phyloP scores from a whole-genome alignment of 2,797 vertebrate species.

The Sebastes paucispinis region DNA sequence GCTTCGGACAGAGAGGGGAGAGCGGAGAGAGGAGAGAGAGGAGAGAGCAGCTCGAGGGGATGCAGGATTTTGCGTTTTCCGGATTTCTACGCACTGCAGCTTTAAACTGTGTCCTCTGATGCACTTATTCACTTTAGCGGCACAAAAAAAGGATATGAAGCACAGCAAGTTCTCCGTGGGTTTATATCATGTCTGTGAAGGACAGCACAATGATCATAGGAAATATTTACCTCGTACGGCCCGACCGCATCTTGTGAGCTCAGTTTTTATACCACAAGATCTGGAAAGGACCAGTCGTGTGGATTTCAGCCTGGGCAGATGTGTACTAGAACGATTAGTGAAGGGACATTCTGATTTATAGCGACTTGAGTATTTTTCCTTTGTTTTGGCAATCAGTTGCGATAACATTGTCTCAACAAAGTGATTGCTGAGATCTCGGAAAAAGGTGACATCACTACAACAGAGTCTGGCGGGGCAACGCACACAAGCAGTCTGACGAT shows the following conservation, averaged over 20 bases:
- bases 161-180: background rate
- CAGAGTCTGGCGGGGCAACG: too few relatives aligned
- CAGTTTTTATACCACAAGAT: background rate
- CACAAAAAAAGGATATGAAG: conserved; percentile 7
- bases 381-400: background rate
- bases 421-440: background rate
- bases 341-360: background rate
- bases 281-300: background rate
- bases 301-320: background rate
- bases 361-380: background rate
- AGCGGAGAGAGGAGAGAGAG: too few relatives aligned
- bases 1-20: too few relatives aligned
- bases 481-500: background rate
- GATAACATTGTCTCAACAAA: background rate
- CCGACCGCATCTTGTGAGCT: background rate
- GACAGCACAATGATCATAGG: background rate
- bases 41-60: too few relatives aligned
- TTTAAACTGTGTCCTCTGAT: conserved; percentile 20
- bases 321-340: background rate
- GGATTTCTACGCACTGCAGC: too few relatives aligned
- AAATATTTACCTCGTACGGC: background rate
- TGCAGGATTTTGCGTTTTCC: too few relatives aligned
- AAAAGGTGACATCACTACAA: too few relatives aligned
- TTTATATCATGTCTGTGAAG: background rate
- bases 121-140: conserved; percentile 25